Conservation (phyloP, 2,797 vertebrate genomes). For the Microchirus variegatus region DNA sequence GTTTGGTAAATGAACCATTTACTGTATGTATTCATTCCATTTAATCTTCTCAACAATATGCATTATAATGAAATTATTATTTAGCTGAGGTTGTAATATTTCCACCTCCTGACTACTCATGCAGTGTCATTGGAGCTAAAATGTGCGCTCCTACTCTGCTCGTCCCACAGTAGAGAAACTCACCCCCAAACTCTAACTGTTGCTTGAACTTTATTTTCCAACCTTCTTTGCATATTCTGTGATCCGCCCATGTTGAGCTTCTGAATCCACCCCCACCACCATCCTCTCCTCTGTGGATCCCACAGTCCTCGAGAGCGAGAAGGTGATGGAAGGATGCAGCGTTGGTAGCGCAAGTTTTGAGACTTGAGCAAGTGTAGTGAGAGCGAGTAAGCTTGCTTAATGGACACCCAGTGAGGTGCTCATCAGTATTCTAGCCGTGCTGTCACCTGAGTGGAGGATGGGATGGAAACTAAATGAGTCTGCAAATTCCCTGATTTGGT, state of each 20-base stretch:
- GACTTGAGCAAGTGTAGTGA: conserved; percentile 25
- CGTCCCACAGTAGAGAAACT: conserved; percentile 7
- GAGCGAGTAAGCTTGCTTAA: conserved; percentile 58
- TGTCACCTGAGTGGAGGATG: conserved; percentile 79
- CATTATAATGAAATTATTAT: too few relatives aligned
- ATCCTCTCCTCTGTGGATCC: conserved; percentile 37
- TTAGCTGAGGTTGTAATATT: too few relatives aligned
- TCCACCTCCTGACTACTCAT: too few relatives aligned
- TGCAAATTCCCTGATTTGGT: conserved; percentile 81
- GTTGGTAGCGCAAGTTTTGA: conserved; percentile 42
- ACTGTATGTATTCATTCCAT: too few relatives aligned
- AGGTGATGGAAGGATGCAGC: conserved; percentile 28
- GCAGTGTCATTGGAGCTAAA: background rate
- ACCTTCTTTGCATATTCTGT: conserved; percentile 38
- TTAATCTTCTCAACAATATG: too few relatives aligned
- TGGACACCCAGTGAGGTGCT: conserved; percentile 71
- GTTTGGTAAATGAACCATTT: too few relatives aligned
- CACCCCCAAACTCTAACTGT: conserved; percentile 44
- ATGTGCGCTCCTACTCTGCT: conserved; percentile 18
- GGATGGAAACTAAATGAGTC: conserved; percentile 82
- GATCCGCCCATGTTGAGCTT: conserved; percentile 57
- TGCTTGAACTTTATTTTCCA: conserved; percentile 30
- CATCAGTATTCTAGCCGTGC: conserved; percentile 79
- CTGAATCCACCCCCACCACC: conserved; percentile 50
- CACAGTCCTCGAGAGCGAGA: conserved; percentile 25